Percentiles rank a stretch among this genome's conserved stretches.
Evolutionary conservation across 2,113 vertebrate species (phyloP).

Genomic region (Notechis scutatus): DNA sequence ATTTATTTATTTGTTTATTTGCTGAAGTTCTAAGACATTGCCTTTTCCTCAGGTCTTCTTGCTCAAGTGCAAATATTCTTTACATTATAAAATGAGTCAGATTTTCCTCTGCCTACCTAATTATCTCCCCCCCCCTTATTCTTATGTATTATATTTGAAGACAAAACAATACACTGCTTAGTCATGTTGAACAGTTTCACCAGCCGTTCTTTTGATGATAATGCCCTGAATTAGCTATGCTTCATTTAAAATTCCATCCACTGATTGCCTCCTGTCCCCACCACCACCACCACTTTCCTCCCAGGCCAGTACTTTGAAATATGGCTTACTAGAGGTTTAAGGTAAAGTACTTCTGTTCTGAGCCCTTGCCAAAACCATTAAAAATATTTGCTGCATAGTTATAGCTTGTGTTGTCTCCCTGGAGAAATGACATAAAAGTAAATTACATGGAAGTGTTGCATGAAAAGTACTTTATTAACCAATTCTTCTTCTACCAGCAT

Average conservation of each 20-base stretch:
- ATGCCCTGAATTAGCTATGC: slow-evolving; percentile 36
- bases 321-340: slow-evolving; percentile 35
- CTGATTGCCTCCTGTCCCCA: background rate
- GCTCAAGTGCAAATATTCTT: background rate
- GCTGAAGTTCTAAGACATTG: background rate
- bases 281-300: background rate
- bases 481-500: slow-evolving; percentile 63
- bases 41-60: too few relatives aligned
- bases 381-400: slow-evolving; percentile 53
- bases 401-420: slow-evolving; percentile 61
- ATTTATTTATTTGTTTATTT: background rate
- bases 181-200: slow-evolving; percentile 9
- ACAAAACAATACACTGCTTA: slow-evolving; percentile 35
- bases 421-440: slow-evolving; percentile 58
- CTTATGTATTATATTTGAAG: slow-evolving; percentile 11
- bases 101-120: background rate
- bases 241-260: slow-evolving; percentile 30
- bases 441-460: slow-evolving; percentile 62
- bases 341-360: slow-evolving; percentile 53
- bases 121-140: background rate
- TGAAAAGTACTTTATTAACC: slow-evolving; percentile 66
- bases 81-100: background rate
- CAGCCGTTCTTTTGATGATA: slow-evolving; percentile 42
- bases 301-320: slow-evolving; percentile 44
- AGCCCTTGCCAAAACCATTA: slow-evolving; percentile 61